phyloP scores from a whole-genome alignment of 2,888 invertebrate species.

The Pachydiplax longipennis region DNA sequence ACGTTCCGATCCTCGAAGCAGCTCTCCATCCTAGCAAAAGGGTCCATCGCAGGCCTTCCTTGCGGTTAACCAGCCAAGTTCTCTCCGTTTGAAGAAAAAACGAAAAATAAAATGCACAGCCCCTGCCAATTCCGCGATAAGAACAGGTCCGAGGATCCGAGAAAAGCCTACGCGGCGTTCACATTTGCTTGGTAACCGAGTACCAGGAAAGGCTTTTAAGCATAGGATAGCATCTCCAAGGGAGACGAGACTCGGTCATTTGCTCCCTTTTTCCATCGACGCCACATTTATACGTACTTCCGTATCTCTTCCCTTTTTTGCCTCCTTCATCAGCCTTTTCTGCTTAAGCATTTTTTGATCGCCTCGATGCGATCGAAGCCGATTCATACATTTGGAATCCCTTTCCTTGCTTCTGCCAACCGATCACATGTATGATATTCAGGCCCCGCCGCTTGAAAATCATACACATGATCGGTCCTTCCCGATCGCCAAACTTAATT shows the following conservation, averaged over 20 bases:
- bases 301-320: not conserved
- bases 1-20: not conserved
- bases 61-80: not conserved
- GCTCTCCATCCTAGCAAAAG: not conserved
- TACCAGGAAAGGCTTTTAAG: constrained; percentile 29
- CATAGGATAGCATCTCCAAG: not conserved
- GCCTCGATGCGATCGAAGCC: not conserved
- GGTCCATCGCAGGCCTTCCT: no score
- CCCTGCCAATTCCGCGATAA: not conserved
- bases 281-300: not conserved
- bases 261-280: not conserved
- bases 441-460: not conserved
- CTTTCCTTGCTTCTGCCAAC: not conserved
- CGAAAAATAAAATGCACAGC: not conserved
- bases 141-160: not conserved
- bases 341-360: constrained; percentile 34
- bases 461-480: not conserved
- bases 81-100: not conserved
- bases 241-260: not conserved
- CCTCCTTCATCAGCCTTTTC: not conserved
- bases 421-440: no score
- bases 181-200: not conserved
- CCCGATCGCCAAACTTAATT: not conserved
- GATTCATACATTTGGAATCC: not conserved
- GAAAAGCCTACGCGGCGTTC: not conserved